Conservation (phyloP, 1,140 invertebrate genomes). For the Pachypsylla venusta region DNA sequence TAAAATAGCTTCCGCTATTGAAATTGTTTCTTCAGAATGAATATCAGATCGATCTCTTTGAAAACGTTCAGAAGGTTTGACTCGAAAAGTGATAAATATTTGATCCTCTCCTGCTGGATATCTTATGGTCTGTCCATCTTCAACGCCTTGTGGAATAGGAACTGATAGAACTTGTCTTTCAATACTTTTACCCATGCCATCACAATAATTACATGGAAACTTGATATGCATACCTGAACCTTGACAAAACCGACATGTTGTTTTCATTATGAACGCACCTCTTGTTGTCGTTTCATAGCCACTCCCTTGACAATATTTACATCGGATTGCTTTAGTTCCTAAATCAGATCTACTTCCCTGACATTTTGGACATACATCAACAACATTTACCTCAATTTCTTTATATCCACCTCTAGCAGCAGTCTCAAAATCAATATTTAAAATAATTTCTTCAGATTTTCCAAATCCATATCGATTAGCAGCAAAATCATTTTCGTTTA, state of each 20-base stretch:
- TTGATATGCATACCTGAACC: slow-evolving; percentile 75
- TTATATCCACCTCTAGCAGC: slow-evolving; percentile 90
- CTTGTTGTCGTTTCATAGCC: slow-evolving; percentile 74
- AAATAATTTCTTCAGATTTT: slow-evolving; percentile 68
- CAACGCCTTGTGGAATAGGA: slow-evolving; percentile 84
- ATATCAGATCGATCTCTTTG: slow-evolving; percentile 81
- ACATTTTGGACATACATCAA: slow-evolving; percentile 84
- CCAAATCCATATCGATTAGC: slow-evolving; percentile 74
- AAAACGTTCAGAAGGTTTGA: slow-evolving; percentile 79
- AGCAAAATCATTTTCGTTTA: slow-evolving; percentile 48
- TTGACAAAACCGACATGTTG: slow-evolving; percentile 82
- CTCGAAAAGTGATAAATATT: slow-evolving; percentile 80
- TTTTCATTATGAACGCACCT: slow-evolving; percentile 95
- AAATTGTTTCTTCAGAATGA: slow-evolving; percentile 71
- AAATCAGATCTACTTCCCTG: slow-evolving; percentile 62
- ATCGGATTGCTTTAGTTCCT: slow-evolving; percentile 70
- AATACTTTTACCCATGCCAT: slow-evolving; percentile 79
- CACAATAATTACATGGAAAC: slow-evolving; percentile 77
- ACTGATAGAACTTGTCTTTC: slow-evolving; percentile 77
- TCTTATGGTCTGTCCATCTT: slow-evolving; percentile 86
- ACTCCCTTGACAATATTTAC: slow-evolving; percentile 85
- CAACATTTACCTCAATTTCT: slow-evolving; percentile 74
- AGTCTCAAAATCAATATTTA: slow-evolving; percentile 86
- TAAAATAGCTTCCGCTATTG: slow-evolving; percentile 74
- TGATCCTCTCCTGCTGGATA: slow-evolving; percentile 82